Conservation (phyloP, 2,888 invertebrate genomes). For the Peribatodes rhomboidaria region DNA sequence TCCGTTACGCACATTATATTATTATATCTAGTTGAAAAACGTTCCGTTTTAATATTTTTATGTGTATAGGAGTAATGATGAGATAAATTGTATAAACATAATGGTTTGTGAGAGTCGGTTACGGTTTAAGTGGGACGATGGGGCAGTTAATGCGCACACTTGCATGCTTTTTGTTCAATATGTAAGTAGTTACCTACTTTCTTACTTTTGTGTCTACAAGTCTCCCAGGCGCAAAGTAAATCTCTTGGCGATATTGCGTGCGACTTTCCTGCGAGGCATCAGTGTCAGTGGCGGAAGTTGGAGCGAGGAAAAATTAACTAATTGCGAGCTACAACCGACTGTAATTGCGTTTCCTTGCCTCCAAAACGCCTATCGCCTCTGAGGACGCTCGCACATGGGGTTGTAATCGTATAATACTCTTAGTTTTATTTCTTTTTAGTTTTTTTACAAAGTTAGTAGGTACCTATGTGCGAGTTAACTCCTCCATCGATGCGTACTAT, state of each 20-base stretch:
- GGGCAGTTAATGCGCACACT: constrained; percentile 42
- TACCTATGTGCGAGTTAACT: constrained; percentile 45
- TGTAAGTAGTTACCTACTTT: not conserved
- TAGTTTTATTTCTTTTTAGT: not conserved
- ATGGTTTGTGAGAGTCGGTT: constrained; percentile 62
- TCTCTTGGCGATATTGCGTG: not conserved
- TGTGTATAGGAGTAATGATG: constrained; percentile 72
- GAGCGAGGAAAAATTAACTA: too few relatives aligned
- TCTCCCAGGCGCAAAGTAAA: not conserved
- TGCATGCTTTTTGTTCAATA: not conserved
- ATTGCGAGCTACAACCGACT: too few relatives aligned
- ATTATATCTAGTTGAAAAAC: constrained; percentile 61
- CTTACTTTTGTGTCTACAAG: constrained; percentile 1
- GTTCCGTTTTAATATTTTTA: constrained; percentile 77
- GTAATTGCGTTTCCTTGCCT: too few relatives aligned
- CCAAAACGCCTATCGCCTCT: too few relatives aligned
- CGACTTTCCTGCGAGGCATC: too few relatives aligned
- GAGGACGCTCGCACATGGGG: too few relatives aligned
- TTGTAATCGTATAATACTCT: too few relatives aligned
- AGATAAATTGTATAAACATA: constrained; percentile 60
- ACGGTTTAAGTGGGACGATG: constrained; percentile 51
- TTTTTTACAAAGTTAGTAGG: constrained; percentile 4
- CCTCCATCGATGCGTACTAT: constrained; percentile 48
- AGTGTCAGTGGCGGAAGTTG: too few relatives aligned
- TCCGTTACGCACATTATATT: constrained; percentile 76